These are phyloP conservation scores for Halcyon malimbica DNA, from an alignment of 2,113 vertebrate species.

Conservation along the genomic window DNA sequence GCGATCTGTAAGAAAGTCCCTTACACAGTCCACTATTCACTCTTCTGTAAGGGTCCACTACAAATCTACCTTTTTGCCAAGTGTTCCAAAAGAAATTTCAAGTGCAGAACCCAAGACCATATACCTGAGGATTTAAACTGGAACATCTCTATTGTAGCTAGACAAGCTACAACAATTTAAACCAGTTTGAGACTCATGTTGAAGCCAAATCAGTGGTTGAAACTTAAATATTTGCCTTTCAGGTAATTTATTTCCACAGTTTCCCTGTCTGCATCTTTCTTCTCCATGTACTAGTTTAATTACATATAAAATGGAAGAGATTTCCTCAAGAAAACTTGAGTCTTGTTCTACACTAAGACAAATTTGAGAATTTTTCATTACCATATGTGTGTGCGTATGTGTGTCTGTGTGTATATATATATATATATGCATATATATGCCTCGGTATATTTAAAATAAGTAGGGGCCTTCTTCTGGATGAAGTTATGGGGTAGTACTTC, in stretches of 20 bases:
- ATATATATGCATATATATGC: background rate
- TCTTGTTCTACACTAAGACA: background rate
- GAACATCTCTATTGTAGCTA: background rate
- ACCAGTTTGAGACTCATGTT: background rate
- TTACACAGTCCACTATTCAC: background rate
- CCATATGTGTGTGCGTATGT: rapidly evolving
- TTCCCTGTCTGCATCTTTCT: background rate
- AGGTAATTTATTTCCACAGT: background rate
- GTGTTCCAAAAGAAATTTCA: background rate
- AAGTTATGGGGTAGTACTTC: background rate
- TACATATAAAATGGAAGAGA: background rate
- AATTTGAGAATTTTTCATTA: background rate
- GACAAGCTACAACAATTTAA: background rate
- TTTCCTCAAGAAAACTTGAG: background rate
- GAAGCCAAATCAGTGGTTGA: background rate
- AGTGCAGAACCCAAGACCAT: background rate
- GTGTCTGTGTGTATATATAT: background rate
- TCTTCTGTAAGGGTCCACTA: background rate
- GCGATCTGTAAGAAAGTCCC: background rate
- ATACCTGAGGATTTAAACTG: background rate
- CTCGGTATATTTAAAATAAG: background rate
- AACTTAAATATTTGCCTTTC: background rate
- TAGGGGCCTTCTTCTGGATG: background rate
- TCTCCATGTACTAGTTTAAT: background rate
- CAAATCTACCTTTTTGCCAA: background rate